Evolutionary conservation across 2,888 invertebrate genomes (phyloP).

Genomic region (Chelonus formosanus): DNA sequence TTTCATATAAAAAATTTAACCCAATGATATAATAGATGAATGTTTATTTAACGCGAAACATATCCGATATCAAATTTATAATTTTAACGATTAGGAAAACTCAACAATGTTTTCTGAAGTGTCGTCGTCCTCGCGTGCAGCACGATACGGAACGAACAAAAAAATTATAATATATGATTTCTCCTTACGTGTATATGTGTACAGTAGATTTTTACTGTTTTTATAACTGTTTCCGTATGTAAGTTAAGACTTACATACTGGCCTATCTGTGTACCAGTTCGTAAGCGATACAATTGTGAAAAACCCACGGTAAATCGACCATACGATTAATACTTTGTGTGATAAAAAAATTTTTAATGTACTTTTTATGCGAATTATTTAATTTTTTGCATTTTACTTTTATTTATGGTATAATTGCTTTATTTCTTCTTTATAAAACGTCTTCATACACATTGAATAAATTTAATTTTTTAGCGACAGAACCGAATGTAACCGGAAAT

Average conservation of each 20-base stretch:
- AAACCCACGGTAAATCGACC: constrained; percentile 32
- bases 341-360: constrained; percentile 24
- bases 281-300: constrained; percentile 34
- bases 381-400: constrained; percentile 2
- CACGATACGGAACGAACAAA: constrained; percentile 35
- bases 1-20: too few species aligned
- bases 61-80: constrained; percentile 8
- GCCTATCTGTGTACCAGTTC: constrained; percentile 35
- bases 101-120: constrained; percentile 20
- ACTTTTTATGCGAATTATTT: constrained; percentile 12
- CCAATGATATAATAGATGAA: too few species aligned
- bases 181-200: constrained; percentile 28
- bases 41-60: not conserved
- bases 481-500: too few species aligned
- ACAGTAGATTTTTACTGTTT: constrained; percentile 19
- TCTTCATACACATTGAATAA: not conserved
- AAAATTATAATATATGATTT: constrained; percentile 30
- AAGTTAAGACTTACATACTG: constrained; percentile 8
- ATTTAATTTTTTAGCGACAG: not conserved
- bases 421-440: not conserved
- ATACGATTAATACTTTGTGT: constrained; percentile 23
- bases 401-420: constrained; percentile 13
- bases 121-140: constrained; percentile 39
- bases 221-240: constrained; percentile 7
- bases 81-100: constrained; percentile 3